Base-by-base conservation (phyloP, 2,797 vertebrate species). In the Hapalemur alaotrensis region DNA sequence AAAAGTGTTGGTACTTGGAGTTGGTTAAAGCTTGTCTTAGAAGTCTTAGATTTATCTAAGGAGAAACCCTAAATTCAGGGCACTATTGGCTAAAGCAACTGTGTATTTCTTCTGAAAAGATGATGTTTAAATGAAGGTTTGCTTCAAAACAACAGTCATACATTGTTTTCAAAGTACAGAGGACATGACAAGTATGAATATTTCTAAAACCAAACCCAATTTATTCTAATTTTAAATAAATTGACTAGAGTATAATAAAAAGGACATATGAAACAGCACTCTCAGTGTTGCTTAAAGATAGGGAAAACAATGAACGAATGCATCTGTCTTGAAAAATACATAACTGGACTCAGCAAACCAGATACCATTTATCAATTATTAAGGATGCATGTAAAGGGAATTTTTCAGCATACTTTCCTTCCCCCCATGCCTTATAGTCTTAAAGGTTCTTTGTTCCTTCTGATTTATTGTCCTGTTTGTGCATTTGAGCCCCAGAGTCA, bases 381-480 rank as follows among this genome's bases (percentile, higher is more conserved):
- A 95, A 97, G 75, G 63, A 91, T 50, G 41, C 32, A 22, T 35
- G 32, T 70, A 69, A 92, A 89, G 81, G 22, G 54, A 91, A 79
- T 89, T 96, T 94, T 94, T 72, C 87, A 91, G 70, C 52, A 63
- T 89, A 76, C 4, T n/a, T 90, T 96, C 72, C n/a, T 67, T 83
- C n/a, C 54, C 65, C 5, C 18, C 2, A 43, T 89, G 23, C 73
- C 61, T 70, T 95, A 46, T 20, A 69, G 67, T 89, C 54, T 79
- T 93, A 75, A 95, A 94, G 46, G 14, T 52, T 89, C 73, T 91
- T 97, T 95, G 78, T 93, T 95, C 54, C 48, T 95, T 89, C 52
- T 95, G 91, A 97, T 96, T 97, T 97, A 97, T 94, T 93, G 75
- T 87, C 50, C 67, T 97, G 52, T 86, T 93, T 95, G 65, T 81